Percentiles rank a stretch among this genome's conserved stretches.
Evolutionary conservation across 1,140 invertebrate species (phyloP).

Genomic region (Procambarus clarkii): DNA sequence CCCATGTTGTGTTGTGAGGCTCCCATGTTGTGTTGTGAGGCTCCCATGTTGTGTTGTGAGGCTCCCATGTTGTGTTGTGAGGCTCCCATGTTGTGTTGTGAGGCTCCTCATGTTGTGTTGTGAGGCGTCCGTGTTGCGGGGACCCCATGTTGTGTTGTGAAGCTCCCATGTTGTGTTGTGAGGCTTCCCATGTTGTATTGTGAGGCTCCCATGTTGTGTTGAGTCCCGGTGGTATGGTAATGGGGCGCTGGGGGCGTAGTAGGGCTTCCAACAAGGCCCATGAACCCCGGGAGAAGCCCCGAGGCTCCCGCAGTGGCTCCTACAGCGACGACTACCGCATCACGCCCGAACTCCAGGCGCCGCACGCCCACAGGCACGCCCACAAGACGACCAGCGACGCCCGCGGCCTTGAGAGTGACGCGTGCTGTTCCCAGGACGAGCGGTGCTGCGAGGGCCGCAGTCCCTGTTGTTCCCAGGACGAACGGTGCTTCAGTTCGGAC

Average conservation of each 20-base stretch:
- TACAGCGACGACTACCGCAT: constrained; percentile 61
- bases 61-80: no score
- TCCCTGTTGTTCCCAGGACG: constrained; percentile 51
- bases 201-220: no score
- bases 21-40: not conserved
- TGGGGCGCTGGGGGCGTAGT: constrained; percentile 49
- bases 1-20: not conserved
- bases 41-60: no score
- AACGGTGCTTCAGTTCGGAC: constrained; percentile 1
- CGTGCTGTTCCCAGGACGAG: constrained; percentile 37
- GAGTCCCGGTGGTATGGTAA: not conserved
- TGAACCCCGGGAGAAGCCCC: constrained; percentile 24
- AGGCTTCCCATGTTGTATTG: no score
- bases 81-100: not conserved
- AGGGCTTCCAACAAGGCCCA: not conserved
- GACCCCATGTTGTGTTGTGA: no score
- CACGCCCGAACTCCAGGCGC: constrained; percentile 33
- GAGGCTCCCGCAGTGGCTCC: constrained; percentile 39
- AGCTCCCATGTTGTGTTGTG: no score
- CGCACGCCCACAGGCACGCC: constrained; percentile 18
- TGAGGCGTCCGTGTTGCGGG: no score
- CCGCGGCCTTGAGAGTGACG: not conserved
- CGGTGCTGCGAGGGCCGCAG: constrained; percentile 16
- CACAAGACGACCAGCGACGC: not conserved
- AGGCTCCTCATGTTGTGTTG: not conserved